Conservation (phyloP, 1,140 invertebrate species). For the Bombus pascuorum region DNA sequence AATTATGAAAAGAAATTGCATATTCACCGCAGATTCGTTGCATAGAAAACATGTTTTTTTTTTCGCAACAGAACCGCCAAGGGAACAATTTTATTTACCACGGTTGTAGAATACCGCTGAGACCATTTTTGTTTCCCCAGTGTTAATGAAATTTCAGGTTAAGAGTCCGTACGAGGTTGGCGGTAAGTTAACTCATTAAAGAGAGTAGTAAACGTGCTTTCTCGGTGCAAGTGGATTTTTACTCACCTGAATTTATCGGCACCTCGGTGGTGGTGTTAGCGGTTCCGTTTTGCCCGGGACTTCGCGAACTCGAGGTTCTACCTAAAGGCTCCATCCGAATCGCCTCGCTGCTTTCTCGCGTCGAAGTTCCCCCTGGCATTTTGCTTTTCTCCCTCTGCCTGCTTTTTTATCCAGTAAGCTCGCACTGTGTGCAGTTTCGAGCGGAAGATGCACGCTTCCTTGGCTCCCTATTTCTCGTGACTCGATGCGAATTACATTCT, state of each 20-base stretch:
- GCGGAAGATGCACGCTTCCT: slow-evolving; percentile 39
- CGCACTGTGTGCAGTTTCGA: neutral
- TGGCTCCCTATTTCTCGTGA: slow-evolving; percentile 11
- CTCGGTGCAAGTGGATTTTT: slow-evolving; percentile 16
- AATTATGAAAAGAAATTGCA: too few species aligned
- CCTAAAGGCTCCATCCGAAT: slow-evolving; percentile 80
- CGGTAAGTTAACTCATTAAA: neutral
- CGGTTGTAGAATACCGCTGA: neutral
- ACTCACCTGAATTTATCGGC: slow-evolving; percentile 74
- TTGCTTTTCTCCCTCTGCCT: slow-evolving; percentile 44
- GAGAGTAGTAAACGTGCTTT: neutral
- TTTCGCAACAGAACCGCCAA: too few species aligned
- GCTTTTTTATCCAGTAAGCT: slow-evolving; percentile 36
- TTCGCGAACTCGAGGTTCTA: slow-evolving; percentile 75
- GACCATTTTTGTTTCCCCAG: neutral
- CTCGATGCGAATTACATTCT: slow-evolving; percentile 45
- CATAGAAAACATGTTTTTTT: too few species aligned
- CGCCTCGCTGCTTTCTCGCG: slow-evolving; percentile 77
- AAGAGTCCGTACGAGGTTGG: too few species aligned
- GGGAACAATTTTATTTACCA: too few species aligned
- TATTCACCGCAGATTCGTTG: too few species aligned
- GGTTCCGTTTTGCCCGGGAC: slow-evolving; percentile 78
- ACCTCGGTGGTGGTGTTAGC: slow-evolving; percentile 77
- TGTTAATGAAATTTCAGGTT: slow-evolving; percentile 12
- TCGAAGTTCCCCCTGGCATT: slow-evolving; percentile 75